Evolutionary conservation across 1,140 invertebrate genomes (phyloP).

Genomic region (Dendrolimus punctatus): DNA sequence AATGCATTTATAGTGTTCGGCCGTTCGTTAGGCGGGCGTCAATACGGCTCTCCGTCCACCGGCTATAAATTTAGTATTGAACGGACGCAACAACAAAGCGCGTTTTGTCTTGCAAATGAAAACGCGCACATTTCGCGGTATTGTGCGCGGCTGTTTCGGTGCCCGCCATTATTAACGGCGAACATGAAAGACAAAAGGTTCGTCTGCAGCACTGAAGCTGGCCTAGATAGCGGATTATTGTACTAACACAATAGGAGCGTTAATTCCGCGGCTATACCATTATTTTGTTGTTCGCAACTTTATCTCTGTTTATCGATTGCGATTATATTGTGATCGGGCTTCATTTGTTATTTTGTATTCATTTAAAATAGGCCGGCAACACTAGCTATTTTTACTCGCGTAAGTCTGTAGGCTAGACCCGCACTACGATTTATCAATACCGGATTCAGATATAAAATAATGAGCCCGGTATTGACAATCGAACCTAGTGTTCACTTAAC

Average conservation of each 20-base stretch:
- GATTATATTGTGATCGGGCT: conserved; percentile 5
- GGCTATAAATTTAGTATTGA: conserved; percentile 71
- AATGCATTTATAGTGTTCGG: conserved; percentile 58
- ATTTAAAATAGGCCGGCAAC: too few species aligned
- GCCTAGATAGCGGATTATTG: conserved; percentile 72
- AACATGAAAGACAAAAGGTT: conserved; percentile 72
- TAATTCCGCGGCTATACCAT: conserved; percentile 69
- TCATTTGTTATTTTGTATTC: too few species aligned
- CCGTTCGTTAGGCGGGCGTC: conserved; percentile 63
- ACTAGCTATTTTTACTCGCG: too few species aligned
- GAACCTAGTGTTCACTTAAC: too few species aligned
- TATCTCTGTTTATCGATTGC: conserved; percentile 60
- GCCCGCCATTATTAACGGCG: conserved; percentile 71
- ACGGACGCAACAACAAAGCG: conserved; percentile 69
- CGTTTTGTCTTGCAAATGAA: conserved; percentile 72
- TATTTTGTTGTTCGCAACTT: conserved; percentile 71
- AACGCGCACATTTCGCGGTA: conserved; percentile 71
- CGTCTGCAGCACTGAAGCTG: conserved; percentile 70
- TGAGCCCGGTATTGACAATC: too few species aligned
- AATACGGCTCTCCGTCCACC: conserved; percentile 60
- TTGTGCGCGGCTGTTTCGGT: conserved; percentile 70
- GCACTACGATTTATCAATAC: too few species aligned
- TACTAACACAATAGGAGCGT: conserved; percentile 71
- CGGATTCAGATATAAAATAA: too few species aligned
- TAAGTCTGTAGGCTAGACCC: too few species aligned